phyloP scores from a whole-genome alignment of 2,797 vertebrate species.

The Phalloptychus januarius region DNA sequence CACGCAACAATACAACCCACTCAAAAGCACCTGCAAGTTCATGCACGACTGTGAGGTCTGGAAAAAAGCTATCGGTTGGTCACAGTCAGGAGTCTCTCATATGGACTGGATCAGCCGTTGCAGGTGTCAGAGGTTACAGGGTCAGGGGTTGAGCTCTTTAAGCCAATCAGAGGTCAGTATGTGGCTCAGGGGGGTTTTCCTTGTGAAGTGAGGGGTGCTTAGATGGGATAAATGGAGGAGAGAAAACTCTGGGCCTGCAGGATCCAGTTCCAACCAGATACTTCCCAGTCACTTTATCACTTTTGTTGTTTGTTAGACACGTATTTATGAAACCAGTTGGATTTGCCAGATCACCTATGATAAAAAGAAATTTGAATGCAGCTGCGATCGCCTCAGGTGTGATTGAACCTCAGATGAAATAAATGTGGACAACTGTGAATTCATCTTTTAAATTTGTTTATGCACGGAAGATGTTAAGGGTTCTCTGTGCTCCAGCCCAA shows the following conservation, averaged over 20 bases:
- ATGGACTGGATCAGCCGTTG: conserved; percentile 74
- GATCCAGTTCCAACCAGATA: conserved; percentile 41
- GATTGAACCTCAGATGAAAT: not conserved
- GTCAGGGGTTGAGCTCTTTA: conserved; percentile 63
- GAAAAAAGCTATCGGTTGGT: conserved; percentile 55
- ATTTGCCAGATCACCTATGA: not conserved
- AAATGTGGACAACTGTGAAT: not conserved
- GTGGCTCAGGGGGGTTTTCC: conserved; percentile 51
- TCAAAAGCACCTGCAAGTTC: conserved; percentile 51
- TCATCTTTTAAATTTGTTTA: not conserved
- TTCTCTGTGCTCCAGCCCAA: not conserved
- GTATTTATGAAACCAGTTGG: conserved; percentile 7
- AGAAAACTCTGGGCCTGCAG: conserved; percentile 38
- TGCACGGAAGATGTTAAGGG: not conserved
- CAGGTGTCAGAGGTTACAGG: conserved; percentile 57
- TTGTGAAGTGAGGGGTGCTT: conserved; percentile 61
- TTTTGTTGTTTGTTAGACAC: conserved; percentile 27
- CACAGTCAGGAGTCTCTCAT: conserved; percentile 76
- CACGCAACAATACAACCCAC: conserved; percentile 48
- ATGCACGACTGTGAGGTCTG: not conserved
- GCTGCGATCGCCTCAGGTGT: not conserved
- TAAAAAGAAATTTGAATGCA: not conserved
- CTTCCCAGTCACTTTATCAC: conserved; percentile 33
- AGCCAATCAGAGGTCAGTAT: conserved; percentile 67
- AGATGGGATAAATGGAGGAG: conserved; percentile 59